phyloP scores from a whole-genome alignment of 2,797 vertebrate genomes.

The Phataginus tetradactyla region DNA sequence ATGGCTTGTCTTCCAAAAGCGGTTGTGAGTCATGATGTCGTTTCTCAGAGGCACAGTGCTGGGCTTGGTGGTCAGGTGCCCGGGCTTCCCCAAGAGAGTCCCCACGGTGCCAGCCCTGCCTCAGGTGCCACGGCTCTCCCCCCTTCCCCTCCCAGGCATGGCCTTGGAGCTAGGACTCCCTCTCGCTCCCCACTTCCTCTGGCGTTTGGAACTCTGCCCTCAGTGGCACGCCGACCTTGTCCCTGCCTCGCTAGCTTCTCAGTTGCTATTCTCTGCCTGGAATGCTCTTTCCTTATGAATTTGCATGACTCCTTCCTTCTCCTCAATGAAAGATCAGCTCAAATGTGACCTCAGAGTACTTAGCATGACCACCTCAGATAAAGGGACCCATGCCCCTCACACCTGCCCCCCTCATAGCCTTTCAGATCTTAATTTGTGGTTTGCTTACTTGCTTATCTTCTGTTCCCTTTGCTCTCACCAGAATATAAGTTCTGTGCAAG shows the following conservation, averaged over 20 bases:
- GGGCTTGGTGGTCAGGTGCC: background rate
- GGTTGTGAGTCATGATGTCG: conserved; percentile 46
- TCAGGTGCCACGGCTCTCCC: background rate
- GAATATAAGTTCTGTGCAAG: background rate
- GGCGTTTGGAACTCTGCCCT: background rate
- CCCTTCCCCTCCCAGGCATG: background rate
- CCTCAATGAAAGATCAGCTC: background rate
- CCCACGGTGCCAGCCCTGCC: background rate
- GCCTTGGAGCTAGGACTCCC: background rate
- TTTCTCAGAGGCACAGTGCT: background rate
- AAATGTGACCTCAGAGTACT: background rate
- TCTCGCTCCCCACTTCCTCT: background rate
- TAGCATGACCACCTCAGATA: background rate
- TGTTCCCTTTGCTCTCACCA: background rate
- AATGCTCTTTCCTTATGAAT: background rate
- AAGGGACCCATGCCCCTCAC: background rate
- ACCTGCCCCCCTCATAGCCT: background rate
- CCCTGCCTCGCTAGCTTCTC: background rate
- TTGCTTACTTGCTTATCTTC: background rate
- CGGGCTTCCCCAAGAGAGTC: background rate
- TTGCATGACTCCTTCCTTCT: background rate
- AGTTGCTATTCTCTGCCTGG: background rate
- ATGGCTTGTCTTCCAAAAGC: conserved; percentile 46
- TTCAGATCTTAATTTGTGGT: background rate
- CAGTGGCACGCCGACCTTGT: background rate